phyloP scores from a whole-genome alignment of 2,113 vertebrate genomes.

The Sphyrna mokarran region DNA sequence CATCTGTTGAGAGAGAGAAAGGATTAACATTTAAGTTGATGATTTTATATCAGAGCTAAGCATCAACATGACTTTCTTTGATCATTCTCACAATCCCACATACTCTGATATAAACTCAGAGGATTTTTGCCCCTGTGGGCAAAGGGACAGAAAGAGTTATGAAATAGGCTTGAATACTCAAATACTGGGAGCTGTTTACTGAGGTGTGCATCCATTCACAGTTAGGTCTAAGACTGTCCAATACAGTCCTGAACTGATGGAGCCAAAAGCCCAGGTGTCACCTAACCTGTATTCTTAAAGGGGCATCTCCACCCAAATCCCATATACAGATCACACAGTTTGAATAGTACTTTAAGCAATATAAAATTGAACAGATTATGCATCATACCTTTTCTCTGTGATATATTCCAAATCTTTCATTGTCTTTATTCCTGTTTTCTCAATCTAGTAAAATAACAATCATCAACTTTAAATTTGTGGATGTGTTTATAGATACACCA shows the following conservation, averaged over 20 bases:
- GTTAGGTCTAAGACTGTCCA: too few species aligned
- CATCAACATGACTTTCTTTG: not conserved
- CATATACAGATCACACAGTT: not conserved
- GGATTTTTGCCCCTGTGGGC: too few species aligned
- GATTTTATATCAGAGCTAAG: not conserved
- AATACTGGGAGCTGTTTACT: too few species aligned
- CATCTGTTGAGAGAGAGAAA: not conserved
- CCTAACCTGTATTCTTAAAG: too few species aligned
- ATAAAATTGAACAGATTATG: not conserved
- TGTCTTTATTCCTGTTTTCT: constrained; percentile 65
- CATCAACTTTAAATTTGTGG: not conserved
- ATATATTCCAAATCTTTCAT: constrained; percentile 60
- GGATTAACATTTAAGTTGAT: not conserved
- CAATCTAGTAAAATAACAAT: constrained; percentile 57
- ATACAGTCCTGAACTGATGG: too few species aligned
- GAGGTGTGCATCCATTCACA: too few species aligned
- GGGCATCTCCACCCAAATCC: too few species aligned
- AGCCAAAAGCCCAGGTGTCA: too few species aligned
- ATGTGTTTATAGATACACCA: too few species aligned
- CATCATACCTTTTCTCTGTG: constrained; percentile 63
- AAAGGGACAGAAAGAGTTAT: too few species aligned
- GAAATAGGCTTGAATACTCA: too few species aligned
- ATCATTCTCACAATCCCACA: not conserved
- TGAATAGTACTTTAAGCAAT: not conserved
- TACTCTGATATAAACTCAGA: not conserved